Evolutionary conservation across 2,888 invertebrate species (phyloP).

Genomic region (Tridacna crocea): DNA sequence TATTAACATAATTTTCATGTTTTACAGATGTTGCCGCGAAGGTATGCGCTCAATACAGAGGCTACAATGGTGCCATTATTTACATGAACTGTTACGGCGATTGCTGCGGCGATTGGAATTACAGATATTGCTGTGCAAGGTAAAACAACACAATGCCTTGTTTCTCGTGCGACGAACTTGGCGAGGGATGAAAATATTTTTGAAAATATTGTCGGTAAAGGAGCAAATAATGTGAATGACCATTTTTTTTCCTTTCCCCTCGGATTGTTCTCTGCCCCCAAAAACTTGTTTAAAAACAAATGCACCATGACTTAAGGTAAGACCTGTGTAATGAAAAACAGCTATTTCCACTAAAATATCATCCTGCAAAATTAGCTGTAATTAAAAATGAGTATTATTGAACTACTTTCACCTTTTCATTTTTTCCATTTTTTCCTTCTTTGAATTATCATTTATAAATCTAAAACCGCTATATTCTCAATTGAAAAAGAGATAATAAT

Average conservation of each 20-base stretch:
- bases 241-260: slow-evolving; percentile 5
- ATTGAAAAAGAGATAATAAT: no score
- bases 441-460: no score
- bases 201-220: background rate
- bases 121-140: slow-evolving; percentile 22
- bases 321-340: no score
- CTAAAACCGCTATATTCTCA: no score
- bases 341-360: no score
- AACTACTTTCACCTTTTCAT: no score
- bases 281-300: background rate
- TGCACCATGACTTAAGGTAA: no score
- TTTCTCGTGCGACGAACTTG: background rate
- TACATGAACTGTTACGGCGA: slow-evolving; percentile 16
- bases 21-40: slow-evolving; percentile 15
- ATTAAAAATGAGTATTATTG: no score
- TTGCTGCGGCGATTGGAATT: slow-evolving; percentile 14
- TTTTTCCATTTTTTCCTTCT: no score
- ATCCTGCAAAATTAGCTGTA: no score
- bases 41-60: slow-evolving; percentile 11
- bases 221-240: background rate
- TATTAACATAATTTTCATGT: no score
- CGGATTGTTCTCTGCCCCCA: background rate
- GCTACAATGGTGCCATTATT: slow-evolving; percentile 1
- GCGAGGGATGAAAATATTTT: background rate
- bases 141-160: background rate